Evolutionary conservation across 2,113 vertebrate genomes (phyloP), one percentile per base, ranked within the genome.

Genomic region (Leptosomus discolor): DNA sequence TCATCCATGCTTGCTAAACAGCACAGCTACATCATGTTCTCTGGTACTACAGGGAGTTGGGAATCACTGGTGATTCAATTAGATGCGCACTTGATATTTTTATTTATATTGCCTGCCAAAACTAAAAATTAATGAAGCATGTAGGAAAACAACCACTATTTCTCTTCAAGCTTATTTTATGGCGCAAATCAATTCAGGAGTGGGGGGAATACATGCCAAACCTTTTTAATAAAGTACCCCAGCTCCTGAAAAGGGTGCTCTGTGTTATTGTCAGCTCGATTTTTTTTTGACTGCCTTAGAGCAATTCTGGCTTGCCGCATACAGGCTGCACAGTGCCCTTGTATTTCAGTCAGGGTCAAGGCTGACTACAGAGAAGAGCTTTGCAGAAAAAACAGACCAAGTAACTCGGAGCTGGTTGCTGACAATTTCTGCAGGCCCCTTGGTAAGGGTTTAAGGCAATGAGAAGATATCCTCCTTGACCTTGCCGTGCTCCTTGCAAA

Each of bases 101-200:
- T 96, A 98, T 98, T 97, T 97, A 97, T 95, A 94, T 90, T 92
- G 86, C 94, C 96, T 97, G 98, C 93, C 97, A 97, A 97, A 97
- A 97, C 96, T 97, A 96, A 96, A 96, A 98, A 98, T 98, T 98
- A 98, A 98, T 98, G 98, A 98, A 98, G 97, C 70, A 8, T 93
- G 94, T 87, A 96, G 95, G 84, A 97, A 98, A 98, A 97, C 97
- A 98, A 97, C 73, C 6, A 18, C 93, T 97, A 94, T 96, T 96
- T 97, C 91, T 96, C 85, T 92, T 95, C 90, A 79, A 95, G 92
- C 93, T 95, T 92, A 94, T 97, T 98, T 98, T 97, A 98, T 82
- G 74, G 95, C 6, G 9, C 85, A 95, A 91, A 98, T 98, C 96
- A 97, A 97, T 98, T 94, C 91, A 91, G 88, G 88, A 95, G 91